Conservation (phyloP, 1,140 invertebrate genomes). For the Eulimnadia texana region DNA sequence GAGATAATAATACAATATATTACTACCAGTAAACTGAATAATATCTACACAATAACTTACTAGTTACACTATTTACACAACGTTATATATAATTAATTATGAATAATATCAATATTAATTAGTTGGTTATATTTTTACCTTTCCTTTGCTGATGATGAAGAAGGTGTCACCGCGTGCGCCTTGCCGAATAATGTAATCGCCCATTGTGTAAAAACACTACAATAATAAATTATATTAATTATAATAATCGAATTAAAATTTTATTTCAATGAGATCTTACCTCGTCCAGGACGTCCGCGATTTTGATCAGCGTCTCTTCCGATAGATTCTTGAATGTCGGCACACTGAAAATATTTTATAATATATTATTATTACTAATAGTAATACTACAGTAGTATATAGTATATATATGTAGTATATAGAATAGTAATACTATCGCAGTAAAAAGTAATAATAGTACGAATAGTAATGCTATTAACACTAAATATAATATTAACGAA, state of each 20-base stretch:
- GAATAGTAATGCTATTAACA: too few relatives aligned
- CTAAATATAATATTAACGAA: too few relatives aligned
- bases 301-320: conserved; percentile 94
- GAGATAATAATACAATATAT: too few relatives aligned
- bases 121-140: conserved; percentile 51
- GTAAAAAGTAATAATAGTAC: too few relatives aligned
- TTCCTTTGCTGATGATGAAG: conserved; percentile 96
- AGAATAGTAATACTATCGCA: too few relatives aligned
- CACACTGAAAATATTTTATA: conserved; percentile 49
- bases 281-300: conserved; percentile 95
- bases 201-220: conserved; percentile 79
- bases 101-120: not conserved
- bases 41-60: too few relatives aligned
- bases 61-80: too few relatives aligned
- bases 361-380: not conserved
- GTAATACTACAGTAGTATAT: too few relatives aligned
- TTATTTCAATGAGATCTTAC: conserved; percentile 32
- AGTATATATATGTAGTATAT: too few relatives aligned
- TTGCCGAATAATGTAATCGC: conserved; percentile 95
- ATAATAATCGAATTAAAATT: conserved; percentile 1
- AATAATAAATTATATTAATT: conserved; percentile 24
- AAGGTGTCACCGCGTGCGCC: conserved; percentile 98
- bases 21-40: too few relatives aligned
- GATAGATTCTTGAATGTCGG: conserved; percentile 91
- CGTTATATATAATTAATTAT: too few relatives aligned